Base-by-base conservation (phyloP, 2,113 vertebrate species). In the Datnioides undecimradiatus region DNA sequence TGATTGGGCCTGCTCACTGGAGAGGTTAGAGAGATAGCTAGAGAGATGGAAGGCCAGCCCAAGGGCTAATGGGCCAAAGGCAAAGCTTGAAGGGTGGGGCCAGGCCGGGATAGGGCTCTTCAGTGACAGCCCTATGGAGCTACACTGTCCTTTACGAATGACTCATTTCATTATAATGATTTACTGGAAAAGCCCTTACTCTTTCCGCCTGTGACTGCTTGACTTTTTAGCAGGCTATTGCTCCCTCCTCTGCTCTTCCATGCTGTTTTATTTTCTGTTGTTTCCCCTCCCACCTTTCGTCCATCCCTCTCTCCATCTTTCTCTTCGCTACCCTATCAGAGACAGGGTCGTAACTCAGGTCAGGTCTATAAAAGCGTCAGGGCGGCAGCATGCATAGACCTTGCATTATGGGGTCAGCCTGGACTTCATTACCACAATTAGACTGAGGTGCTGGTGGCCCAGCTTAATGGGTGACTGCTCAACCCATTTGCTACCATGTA, bases 371-470 rank as follows among this genome's bases (percentile, higher is more conserved):
- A 93, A 94, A 91, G 85, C 68, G 65, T 90, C 87, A 90, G 76
- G 45, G 80, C 75, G 79, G 79, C 79, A 60, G 76, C 52, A 51
- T 57, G 82, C 43, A 17, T 41, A 69, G 83, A 82, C 87, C 83
- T 82, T 80, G 85, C 83, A 88, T 86, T 90, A 88, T 75, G 84
- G 90, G 88, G 87, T 93, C 88, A 90, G 87, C 68, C 57, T 73
- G 88, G 73, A 88, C 90, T 93, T 92, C 88, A 92, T 92, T 91
- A 87, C 73, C 77, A 81, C 89, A 91, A 93, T 93, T 90, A 92
- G 78, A 82, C 84, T 19, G 70, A 78, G 86, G 67, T 87, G 68
- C 70, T 70, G 65, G 76, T 81, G 73, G 70, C 77, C 79, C n/a
- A 21, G 74, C 69, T 77, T 89, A 84, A 91, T 82, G 82, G 81